Conservation (phyloP, 2,797 vertebrate species). For the Myotis daubentonii region DNA sequence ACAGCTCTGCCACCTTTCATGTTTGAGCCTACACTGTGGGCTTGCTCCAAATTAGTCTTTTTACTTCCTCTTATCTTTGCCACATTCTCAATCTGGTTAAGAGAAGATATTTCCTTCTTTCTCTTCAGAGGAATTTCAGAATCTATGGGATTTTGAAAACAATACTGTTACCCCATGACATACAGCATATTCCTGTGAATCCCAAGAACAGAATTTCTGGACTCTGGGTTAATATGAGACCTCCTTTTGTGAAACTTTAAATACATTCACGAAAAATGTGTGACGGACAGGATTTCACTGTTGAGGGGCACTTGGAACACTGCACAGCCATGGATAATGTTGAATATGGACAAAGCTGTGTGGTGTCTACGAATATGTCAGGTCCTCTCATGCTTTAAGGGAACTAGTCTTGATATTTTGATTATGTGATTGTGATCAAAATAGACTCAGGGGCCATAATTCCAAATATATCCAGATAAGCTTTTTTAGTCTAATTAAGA, state of each 20-base stretch:
- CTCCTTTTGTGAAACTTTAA: not conserved
- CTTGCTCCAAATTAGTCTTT: not conserved
- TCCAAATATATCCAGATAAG: not conserved
- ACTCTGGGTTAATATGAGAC: not conserved
- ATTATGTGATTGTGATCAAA: not conserved
- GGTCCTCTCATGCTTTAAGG: not conserved
- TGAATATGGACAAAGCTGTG: not conserved
- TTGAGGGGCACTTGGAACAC: too few relatives aligned
- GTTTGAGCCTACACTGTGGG: not conserved
- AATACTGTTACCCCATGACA: not conserved
- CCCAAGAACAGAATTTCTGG: not conserved
- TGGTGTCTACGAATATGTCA: not conserved
- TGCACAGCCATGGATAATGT: not conserved
- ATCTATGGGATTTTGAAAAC: not conserved
- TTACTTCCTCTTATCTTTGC: not conserved
- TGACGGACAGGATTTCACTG: not conserved
- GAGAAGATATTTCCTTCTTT: not conserved
- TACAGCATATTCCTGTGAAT: not conserved
- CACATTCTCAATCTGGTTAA: not conserved
- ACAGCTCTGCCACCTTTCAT: not conserved
- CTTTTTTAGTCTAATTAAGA: conserved; percentile 5
- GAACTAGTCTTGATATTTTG: not conserved
- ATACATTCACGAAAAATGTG: not conserved
- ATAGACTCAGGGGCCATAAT: not conserved
- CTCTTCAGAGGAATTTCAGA: not conserved